Conservation (phyloP, 2,113 vertebrate genomes). For the Pavo muticus region DNA sequence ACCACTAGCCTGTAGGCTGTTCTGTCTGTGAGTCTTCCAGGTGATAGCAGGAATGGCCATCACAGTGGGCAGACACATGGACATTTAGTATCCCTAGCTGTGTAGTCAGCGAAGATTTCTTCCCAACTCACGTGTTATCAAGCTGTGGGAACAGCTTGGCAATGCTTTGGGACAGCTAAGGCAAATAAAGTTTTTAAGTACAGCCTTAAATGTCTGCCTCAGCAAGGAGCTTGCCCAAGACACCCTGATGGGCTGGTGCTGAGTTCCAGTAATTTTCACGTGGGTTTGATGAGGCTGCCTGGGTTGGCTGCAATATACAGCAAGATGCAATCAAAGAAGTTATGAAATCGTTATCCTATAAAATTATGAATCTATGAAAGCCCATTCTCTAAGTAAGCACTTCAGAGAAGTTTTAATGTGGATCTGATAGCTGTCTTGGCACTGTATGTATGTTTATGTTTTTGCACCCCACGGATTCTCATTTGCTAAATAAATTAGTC, state of each 20-base stretch:
- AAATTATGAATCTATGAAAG: not conserved
- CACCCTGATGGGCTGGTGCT: not conserved
- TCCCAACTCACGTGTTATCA: not conserved
- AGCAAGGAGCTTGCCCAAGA: not conserved
- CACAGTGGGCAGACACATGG: not conserved
- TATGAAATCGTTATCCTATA: not conserved
- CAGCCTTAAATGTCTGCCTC: not conserved
- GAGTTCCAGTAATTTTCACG: not conserved
- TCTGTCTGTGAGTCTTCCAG: not conserved
- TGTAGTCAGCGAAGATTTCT: not conserved
- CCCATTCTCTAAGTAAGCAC: not conserved
- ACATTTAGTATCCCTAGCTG: not conserved
- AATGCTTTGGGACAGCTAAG: not conserved
- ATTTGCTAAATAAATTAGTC: not conserved
- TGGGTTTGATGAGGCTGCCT: not conserved
- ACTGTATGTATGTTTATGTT: not conserved
- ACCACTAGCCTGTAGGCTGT: not conserved
- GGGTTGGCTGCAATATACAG: not conserved
- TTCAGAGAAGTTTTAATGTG: not conserved
- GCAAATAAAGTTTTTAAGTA: not conserved
- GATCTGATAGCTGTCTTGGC: not conserved
- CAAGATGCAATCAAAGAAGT: not conserved
- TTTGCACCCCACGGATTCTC: slow-evolving; percentile 4
- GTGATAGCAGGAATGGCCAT: not conserved
- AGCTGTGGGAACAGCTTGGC: not conserved